Base-by-base conservation (phyloP, 2,113 vertebrate species). In the Bostrychus sinensis region DNA sequence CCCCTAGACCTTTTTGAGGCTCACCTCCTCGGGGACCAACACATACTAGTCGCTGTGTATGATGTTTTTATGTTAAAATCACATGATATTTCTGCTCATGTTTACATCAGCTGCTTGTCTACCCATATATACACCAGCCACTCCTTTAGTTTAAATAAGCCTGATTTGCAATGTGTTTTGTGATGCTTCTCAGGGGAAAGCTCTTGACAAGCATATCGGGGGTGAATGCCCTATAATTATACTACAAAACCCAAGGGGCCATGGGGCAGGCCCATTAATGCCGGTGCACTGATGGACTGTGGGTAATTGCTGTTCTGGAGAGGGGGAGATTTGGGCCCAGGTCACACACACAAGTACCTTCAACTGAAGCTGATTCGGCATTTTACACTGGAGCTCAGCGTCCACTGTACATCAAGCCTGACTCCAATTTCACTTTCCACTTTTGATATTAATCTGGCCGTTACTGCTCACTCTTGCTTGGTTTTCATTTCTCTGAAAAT, bases 171-270 rank as follows among this genome's bases (percentile, higher is more conserved):
- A 26, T 16, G 19, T 38, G 20, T 25, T 64, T 25, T 53, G 63
- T 23, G 48, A 66, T 19, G 6, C 17, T 32, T 42, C 76, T 70
- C 68, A 7, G 67, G 58, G 72, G 32, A 34, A 64, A 45, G 43
- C 75, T 38, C 62, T 65, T n/a, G 22, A 77, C 46, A 1, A 62
- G 78, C 74, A 79, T 75, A 60, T 58, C 66, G 56, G 45, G 75
- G 75, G 66, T 51, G 73, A 77, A 66, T 72, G 77, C 63, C 63
- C 68, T 58, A 50, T 86, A 85, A 88, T 88, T 84, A 86, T 74
- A 67, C 77, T 65, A 87, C 82, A 84, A 84, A 78, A 70, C 81
- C 73, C 81, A 57, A 13, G 69, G 70, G 84, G 61, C 12, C 54
- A 50, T 0, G 22, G 72, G 63, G 60, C 65, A 5, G 26, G 46